Evolutionary conservation across 1,140 invertebrate species (phyloP), one percentile per base, ranked within the genome.

Genomic region (Saccostrea echinata): DNA sequence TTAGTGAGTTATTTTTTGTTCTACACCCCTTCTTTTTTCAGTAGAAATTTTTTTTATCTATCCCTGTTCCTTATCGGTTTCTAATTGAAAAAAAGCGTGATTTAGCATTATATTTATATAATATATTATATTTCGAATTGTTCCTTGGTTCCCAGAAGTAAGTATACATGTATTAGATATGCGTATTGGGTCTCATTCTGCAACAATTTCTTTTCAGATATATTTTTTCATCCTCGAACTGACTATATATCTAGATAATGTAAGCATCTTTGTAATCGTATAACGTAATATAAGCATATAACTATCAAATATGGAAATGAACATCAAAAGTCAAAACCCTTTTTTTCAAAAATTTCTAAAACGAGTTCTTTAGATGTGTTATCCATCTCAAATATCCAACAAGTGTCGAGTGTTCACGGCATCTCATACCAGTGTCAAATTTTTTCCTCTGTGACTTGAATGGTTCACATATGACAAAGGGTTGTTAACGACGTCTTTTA

Each of bases 341-440:
- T n/a, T 21, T n/a, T 82, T 51, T n/a, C 18, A 82, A 24, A 82
- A n/a, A 82, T 82, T 82, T 82, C 80, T 18, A 43, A 24, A 51
- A 51, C 16, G 35, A 82, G 51, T 11, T 33, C 51, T 51, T 82
- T 53, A 82, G 35, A 82, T 8, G 35, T 82, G 35, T 51, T 43
- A 16, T 11, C 80, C 21, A 82, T 82, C 35, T 53, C 35, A 53
- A 3, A 82, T 51, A 82, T 52, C 80, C 51, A 4, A 51, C 80
- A 51, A 82, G 80, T 82, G 80, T 82, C 80, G 68, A 30, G 68
- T 71, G 24, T 1, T 71, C n/a, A 33, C 27, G 12, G 68, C 4
- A 27, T 27, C 24, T 71, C 68, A 33, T 71, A 30, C 68, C 68
- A 13, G 68, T 71, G 68, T 71, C 27, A 71, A 71, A 71, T 71